These are phyloP conservation scores for Pseudomugil gertrudae DNA, from an alignment of 2,797 vertebrate species.

Conservation along the genomic window DNA sequence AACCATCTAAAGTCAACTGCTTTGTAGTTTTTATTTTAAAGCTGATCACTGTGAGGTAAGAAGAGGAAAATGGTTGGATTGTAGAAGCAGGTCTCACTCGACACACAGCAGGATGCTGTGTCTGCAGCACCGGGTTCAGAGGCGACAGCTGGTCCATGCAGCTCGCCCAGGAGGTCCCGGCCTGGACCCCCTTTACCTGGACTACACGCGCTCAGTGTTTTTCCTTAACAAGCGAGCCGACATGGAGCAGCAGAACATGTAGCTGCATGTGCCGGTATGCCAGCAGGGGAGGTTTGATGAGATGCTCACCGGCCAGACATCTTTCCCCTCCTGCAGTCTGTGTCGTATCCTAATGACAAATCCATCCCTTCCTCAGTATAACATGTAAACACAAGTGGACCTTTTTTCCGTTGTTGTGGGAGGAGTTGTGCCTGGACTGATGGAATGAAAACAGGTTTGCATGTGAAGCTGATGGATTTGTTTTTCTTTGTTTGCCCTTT, in stretches of 20 bases:
- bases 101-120: background rate
- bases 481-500: conserved; percentile 32
- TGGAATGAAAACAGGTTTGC: conserved; percentile 1
- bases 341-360: conserved; percentile 45
- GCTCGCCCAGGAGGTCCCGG: too few relatives aligned
- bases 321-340: conserved; percentile 13
- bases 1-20: background rate
- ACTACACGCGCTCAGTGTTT: too few relatives aligned
- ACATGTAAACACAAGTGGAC: conserved; percentile 37
- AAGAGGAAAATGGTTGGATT: too few relatives aligned
- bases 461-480: conserved; percentile 19
- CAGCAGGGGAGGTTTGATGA: conserved; percentile 31
- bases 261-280: background rate
- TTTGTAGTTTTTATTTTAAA: too few relatives aligned
- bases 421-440: conserved; percentile 10
- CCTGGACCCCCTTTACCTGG: too few relatives aligned
- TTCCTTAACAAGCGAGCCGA: too few relatives aligned
- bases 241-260: conserved; percentile 6
- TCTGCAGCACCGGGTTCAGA: too few relatives aligned
- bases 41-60: too few relatives aligned
- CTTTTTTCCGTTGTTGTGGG: background rate
- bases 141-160: too few relatives aligned
- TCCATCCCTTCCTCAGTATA: conserved; percentile 1
- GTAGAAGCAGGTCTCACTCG: too few relatives aligned
- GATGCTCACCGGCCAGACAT: conserved; percentile 24